A percentile compares a stretch with the other conserved stretches of the same genome.
phyloP scores from a whole-genome alignment of 2,113 vertebrate species.

The Neogobius melanostomus region DNA sequence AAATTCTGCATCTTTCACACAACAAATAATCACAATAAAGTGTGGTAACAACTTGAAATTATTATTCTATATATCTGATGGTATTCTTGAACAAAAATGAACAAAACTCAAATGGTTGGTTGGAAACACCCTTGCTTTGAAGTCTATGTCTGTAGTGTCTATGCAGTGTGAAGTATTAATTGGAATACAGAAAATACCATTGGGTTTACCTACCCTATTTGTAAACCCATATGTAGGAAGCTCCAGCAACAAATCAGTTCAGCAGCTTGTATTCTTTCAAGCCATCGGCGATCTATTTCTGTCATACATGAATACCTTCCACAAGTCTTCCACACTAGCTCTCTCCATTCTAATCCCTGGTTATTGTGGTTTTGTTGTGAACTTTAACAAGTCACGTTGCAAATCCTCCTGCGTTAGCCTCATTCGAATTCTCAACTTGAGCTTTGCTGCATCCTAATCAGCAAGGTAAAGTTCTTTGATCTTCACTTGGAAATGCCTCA shows the following conservation, averaged over 20 bases:
- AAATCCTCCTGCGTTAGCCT: slow-evolving; percentile 63
- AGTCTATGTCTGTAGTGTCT: no score
- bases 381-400: slow-evolving; percentile 57
- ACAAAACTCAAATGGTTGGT: no score
- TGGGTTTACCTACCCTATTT: neutral
- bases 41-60: neutral
- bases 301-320: slow-evolving; percentile 41
- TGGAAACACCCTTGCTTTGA: no score
- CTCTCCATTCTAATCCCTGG: slow-evolving; percentile 38
- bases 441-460: slow-evolving; percentile 59
- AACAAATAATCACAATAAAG: neutral
- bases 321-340: slow-evolving; percentile 28
- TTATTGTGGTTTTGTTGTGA: slow-evolving; percentile 60
- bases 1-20: neutral
- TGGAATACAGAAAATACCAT: neutral
- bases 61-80: neutral
- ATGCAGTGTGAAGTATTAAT: no score
- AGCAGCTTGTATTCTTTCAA: slow-evolving; percentile 20
- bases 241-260: slow-evolving; percentile 17
- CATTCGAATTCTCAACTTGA: slow-evolving; percentile 52
- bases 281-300: slow-evolving; percentile 34
- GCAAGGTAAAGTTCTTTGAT: slow-evolving; percentile 67
- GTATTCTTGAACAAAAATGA: no score
- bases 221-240: slow-evolving; percentile 21
- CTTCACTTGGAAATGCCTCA: slow-evolving; percentile 37